These are phyloP conservation scores for Drosophila lacicola DNA, from an alignment of 2,888 invertebrate genomes.

Conservation along the genomic window DNA sequence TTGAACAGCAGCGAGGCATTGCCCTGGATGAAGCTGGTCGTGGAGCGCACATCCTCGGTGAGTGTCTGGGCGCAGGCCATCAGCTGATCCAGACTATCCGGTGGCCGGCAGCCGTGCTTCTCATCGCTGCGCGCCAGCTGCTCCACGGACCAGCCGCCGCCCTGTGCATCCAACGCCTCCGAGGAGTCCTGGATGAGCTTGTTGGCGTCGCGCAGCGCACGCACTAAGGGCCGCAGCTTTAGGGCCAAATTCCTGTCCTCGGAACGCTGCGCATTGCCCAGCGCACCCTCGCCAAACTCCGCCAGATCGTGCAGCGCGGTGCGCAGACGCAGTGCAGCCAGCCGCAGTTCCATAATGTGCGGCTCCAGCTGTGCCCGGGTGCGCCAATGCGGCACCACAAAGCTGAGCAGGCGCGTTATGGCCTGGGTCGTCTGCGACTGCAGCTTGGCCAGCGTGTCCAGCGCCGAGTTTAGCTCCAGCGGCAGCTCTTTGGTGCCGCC, in stretches of 20 bases:
- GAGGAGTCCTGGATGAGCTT: slow-evolving; percentile 92
- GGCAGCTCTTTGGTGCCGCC: slow-evolving; percentile 88
- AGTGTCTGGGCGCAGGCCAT: slow-evolving; percentile 94
- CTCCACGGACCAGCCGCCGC: slow-evolving; percentile 92
- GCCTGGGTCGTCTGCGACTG: slow-evolving; percentile 93
- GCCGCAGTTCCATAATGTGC: slow-evolving; percentile 92
- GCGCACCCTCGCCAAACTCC: slow-evolving; percentile 94
- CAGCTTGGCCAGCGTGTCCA: slow-evolving; percentile 90
- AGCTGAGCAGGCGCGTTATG: slow-evolving; percentile 91
- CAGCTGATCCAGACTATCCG: slow-evolving; percentile 95
- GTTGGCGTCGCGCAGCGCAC: slow-evolving; percentile 92
- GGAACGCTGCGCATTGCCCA: slow-evolving; percentile 93
- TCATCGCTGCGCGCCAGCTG: slow-evolving; percentile 86
- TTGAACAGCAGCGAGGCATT: slow-evolving; percentile 92
- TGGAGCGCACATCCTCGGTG: slow-evolving; percentile 94
- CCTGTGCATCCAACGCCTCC: slow-evolving; percentile 90
- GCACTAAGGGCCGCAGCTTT: slow-evolving; percentile 92
- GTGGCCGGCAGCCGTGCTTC: slow-evolving; percentile 85
- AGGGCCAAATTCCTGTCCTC: slow-evolving; percentile 91
- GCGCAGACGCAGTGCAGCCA: slow-evolving; percentile 91
- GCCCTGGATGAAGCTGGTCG: slow-evolving; percentile 95
- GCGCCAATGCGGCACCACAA: slow-evolving; percentile 93
- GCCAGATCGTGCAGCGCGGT: slow-evolving; percentile 94
- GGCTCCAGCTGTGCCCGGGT: slow-evolving; percentile 91
- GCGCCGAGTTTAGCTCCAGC: slow-evolving; percentile 90